These are phyloP conservation scores for Mactra quadrangularis DNA, from an alignment of 1,140 invertebrate genomes.

Conservation along the genomic window DNA sequence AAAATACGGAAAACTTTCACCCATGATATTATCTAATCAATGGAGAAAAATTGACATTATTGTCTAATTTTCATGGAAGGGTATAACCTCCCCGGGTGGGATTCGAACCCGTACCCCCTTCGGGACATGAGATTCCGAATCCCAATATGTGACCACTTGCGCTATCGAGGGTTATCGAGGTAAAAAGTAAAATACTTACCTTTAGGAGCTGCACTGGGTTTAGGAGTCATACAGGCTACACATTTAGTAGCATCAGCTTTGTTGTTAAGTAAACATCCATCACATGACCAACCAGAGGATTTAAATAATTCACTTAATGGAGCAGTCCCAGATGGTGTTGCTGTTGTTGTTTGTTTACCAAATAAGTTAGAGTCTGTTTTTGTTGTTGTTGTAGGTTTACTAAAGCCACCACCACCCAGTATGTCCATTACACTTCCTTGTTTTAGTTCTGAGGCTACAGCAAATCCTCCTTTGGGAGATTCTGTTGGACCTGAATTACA, in stretches of 20 bases:
- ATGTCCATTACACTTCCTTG: constrained; percentile 79
- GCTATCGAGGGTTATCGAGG: no score
- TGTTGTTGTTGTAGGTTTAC: background rate
- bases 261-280: constrained; percentile 88
- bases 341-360: no score
- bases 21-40: no score
- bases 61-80: no score
- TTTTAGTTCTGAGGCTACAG: constrained; percentile 67
- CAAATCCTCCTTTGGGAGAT: constrained; percentile 18
- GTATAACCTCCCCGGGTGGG: no score
- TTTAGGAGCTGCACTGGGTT: no score
- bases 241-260: constrained; percentile 86
- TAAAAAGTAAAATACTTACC: no score
- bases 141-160: no score
- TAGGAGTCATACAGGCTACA: constrained; percentile 87
- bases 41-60: no score
- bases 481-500: background rate
- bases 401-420: constrained; percentile 67
- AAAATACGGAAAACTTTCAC: no score
- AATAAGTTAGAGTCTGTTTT: background rate
- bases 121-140: no score
- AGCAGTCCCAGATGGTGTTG: background rate
- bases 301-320: constrained; percentile 31
- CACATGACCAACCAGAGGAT: constrained; percentile 86
- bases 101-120: no score